A percentile compares a stretch with the other conserved stretches of the same genome.
Evolutionary conservation across 1,140 invertebrate genomes (phyloP).

Genomic region (Diachasmimorpha longicaudata): DNA sequence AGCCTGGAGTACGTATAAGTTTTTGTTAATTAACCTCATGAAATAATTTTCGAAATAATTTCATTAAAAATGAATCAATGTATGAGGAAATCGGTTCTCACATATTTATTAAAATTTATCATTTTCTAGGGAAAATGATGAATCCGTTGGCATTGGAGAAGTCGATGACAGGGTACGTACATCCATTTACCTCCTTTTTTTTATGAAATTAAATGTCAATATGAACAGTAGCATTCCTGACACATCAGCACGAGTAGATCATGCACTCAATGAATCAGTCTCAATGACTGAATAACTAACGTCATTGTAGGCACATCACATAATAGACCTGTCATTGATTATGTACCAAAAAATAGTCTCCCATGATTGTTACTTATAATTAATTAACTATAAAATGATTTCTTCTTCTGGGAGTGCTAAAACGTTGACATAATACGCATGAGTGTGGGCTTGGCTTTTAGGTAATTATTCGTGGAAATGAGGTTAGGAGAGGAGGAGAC

Average conservation of each 20-base stretch:
- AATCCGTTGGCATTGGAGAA: constrained; percentile 79
- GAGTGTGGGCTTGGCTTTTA: constrained; percentile 46
- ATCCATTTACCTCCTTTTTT: not conserved
- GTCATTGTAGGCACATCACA: not conserved
- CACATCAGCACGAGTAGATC: not conserved
- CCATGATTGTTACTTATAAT: not conserved
- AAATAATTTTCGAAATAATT: not conserved
- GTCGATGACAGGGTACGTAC: constrained; percentile 69
- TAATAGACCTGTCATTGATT: not conserved
- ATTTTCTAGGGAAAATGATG: constrained; percentile 82
- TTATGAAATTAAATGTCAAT: not conserved
- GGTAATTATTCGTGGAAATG: constrained; percentile 40
- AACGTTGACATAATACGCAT: constrained; percentile 4
- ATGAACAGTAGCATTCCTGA: not conserved
- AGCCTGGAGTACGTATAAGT: constrained; percentile 79
- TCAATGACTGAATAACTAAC: not conserved
- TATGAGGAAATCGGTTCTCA: not conserved
- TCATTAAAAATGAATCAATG: not conserved
- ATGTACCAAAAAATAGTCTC: too few species aligned
- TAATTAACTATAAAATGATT: constrained; percentile 33
- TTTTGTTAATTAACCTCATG: not conserved
- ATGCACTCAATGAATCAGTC: not conserved
- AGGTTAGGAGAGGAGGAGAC: constrained; percentile 18
- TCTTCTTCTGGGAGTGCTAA: constrained; percentile 5
- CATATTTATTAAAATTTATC: constrained; percentile 24